These are phyloP conservation scores for Acanthopleura granulata DNA, from an alignment of 2,888 invertebrate genomes.

Conservation along the genomic window DNA sequence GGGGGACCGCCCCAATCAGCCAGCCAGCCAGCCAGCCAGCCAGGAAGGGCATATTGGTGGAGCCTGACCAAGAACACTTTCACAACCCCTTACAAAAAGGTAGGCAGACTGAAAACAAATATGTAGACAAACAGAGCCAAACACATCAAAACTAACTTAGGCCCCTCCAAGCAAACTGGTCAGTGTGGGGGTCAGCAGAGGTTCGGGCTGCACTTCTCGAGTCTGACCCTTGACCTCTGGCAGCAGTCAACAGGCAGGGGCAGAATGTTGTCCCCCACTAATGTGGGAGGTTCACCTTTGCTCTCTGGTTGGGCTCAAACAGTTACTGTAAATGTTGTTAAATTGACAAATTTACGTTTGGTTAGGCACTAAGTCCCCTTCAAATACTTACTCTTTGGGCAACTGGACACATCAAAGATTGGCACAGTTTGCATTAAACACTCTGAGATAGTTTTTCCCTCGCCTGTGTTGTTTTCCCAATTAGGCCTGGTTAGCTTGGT, in stretches of 20 bases:
- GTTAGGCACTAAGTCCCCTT: constrained; percentile 12
- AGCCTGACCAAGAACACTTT: no score
- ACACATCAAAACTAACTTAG: constrained; percentile 11
- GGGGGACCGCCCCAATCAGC: no score
- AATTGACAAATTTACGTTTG: constrained; percentile 18
- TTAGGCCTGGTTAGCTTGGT: constrained; percentile 12
- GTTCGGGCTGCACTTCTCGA: not conserved
- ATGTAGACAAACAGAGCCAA: not conserved
- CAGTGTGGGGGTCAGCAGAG: not conserved
- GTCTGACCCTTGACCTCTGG: not conserved
- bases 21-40: no score
- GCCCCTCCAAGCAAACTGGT: not conserved
- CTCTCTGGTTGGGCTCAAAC: not conserved
- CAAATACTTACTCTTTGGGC: constrained; percentile 6
- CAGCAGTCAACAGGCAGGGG: not conserved
- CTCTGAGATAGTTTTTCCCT: constrained; percentile 14
- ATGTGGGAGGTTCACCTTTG: not conserved
- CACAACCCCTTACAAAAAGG: not conserved
- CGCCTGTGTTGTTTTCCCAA: constrained; percentile 15
- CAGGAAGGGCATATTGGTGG: no score
- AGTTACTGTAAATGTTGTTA: constrained; percentile 15
- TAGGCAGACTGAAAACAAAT: not conserved
- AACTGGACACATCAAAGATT: constrained; percentile 9
- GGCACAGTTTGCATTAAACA: not conserved
- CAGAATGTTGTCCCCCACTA: not conserved